phyloP scores from a whole-genome alignment of 2,113 vertebrate genomes.

The Hippocampus comes region DNA sequence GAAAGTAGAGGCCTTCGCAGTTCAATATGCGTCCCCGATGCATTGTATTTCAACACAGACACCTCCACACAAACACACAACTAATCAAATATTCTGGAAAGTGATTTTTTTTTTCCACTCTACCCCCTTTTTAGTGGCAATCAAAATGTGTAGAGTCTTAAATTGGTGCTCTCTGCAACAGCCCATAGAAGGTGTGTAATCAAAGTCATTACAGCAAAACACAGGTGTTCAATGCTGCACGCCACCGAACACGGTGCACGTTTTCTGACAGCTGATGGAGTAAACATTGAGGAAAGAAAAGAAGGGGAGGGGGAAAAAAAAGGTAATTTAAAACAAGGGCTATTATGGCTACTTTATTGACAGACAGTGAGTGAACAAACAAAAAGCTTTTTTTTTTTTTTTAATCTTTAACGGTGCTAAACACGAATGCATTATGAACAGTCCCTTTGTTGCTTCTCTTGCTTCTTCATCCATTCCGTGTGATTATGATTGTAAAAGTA shows the following conservation, averaged over 20 bases:
- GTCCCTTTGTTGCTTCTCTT: constrained; percentile 44
- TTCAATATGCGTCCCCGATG: constrained; percentile 45
- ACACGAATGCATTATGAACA: constrained; percentile 49
- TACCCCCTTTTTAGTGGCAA: constrained; percentile 42
- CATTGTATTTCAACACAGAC: constrained; percentile 40
- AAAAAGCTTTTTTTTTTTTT: constrained; percentile 41
- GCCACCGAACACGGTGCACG: constrained; percentile 42
- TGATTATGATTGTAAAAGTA: constrained; percentile 22
- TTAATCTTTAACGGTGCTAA: constrained; percentile 40
- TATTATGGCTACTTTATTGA: constrained; percentile 55
- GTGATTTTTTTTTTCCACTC: constrained; percentile 17
- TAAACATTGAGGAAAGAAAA: constrained; percentile 30
- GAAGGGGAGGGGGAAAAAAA: not conserved
- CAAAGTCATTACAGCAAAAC: constrained; percentile 71
- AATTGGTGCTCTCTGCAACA: constrained; percentile 45
- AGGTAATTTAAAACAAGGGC: constrained; percentile 56
- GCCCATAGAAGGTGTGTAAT: constrained; percentile 64
- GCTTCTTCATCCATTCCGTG: constrained; percentile 52
- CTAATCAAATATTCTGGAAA: constrained; percentile 51
- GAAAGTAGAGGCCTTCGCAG: constrained; percentile 48
- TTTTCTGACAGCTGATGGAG: constrained; percentile 44
- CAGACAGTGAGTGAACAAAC: constrained; percentile 48
- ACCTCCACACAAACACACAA: constrained; percentile 15
- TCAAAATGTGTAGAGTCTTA: constrained; percentile 56
- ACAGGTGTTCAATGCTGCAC: constrained; percentile 60